Evolutionary conservation across 2,797 vertebrate genomes (phyloP).

Genomic region (Scyliorhinus canicula): DNA sequence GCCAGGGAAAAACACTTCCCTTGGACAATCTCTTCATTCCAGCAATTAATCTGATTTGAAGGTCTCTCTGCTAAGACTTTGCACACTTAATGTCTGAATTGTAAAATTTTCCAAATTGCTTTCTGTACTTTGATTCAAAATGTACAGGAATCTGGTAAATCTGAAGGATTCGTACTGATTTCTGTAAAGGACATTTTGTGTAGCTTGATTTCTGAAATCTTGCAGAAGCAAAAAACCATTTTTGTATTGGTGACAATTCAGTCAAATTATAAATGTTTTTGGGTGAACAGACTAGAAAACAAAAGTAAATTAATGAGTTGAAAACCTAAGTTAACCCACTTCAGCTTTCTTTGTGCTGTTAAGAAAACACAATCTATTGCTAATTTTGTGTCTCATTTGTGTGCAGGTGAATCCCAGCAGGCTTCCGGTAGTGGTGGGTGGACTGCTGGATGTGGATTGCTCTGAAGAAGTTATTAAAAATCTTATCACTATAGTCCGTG

Average conservation of each 20-base stretch:
- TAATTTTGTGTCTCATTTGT: neutral
- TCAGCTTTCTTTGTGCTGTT: neutral
- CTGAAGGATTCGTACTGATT: neutral
- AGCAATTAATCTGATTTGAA: too few species aligned
- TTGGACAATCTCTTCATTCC: too few species aligned
- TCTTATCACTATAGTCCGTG: conserved; percentile 74
- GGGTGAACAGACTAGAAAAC: neutral
- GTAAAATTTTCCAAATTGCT: neutral
- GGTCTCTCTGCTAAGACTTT: too few species aligned
- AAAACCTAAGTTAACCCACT: neutral
- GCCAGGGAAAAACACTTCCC: too few species aligned
- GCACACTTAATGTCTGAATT: too few species aligned
- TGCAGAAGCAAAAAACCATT: too few species aligned
- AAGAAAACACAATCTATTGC: neutral
- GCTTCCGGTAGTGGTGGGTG: conserved; percentile 88
- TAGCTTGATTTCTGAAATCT: too few species aligned
- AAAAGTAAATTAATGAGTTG: neutral
- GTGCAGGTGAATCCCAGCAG: conserved; percentile 85
- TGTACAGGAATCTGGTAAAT: neutral
- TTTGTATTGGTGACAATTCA: neutral
- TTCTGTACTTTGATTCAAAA: neutral
- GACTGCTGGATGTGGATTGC: conserved; percentile 86
- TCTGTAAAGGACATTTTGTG: neutral
- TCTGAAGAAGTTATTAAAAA: conserved; percentile 92
- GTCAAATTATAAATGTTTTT: neutral